A percentile compares a stretch with the other conserved stretches of the same genome.
These are phyloP conservation scores for Thamnophis elegans DNA, from an alignment of 2,797 vertebrate genomes.

Conservation along the genomic window DNA sequence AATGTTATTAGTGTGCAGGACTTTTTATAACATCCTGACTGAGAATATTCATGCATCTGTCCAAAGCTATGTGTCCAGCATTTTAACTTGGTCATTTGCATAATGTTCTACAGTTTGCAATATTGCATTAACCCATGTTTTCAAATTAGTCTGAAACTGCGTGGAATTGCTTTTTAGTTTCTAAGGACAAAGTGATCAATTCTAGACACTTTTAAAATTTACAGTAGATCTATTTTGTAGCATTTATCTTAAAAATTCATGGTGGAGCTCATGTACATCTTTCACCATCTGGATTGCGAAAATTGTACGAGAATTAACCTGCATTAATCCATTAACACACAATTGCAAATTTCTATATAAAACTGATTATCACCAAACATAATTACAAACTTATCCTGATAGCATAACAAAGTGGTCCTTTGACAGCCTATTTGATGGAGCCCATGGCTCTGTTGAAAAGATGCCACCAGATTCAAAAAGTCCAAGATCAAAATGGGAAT, in stretches of 20 bases:
- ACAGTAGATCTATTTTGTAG: not conserved
- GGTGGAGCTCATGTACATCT: not conserved
- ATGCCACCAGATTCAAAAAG: not conserved
- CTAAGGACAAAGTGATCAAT: slow-evolving; percentile 4
- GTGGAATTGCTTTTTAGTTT: slow-evolving; percentile 41
- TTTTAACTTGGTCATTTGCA: slow-evolving; percentile 53
- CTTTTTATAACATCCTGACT: slow-evolving; percentile 51
- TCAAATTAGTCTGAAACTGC: slow-evolving; percentile 44
- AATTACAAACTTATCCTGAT: not conserved
- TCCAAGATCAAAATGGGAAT: not conserved
- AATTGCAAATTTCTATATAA: not conserved
- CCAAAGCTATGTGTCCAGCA: slow-evolving; percentile 46
- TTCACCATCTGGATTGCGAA: not conserved
- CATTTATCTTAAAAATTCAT: not conserved
- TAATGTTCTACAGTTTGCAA: slow-evolving; percentile 47
- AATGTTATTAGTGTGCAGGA: slow-evolving; percentile 37
- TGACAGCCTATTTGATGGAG: not conserved
- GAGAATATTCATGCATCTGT: slow-evolving; percentile 56
- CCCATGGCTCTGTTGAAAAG: not conserved
- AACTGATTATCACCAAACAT: not conserved
- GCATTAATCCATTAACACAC: not conserved
- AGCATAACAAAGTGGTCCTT: not conserved
- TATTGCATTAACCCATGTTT: slow-evolving; percentile 48
- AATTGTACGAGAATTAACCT: not conserved
- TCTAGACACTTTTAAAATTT: not conserved